phyloP scores from a whole-genome alignment of 1,140 invertebrate species.

The Meloidogyne floridensis region DNA sequence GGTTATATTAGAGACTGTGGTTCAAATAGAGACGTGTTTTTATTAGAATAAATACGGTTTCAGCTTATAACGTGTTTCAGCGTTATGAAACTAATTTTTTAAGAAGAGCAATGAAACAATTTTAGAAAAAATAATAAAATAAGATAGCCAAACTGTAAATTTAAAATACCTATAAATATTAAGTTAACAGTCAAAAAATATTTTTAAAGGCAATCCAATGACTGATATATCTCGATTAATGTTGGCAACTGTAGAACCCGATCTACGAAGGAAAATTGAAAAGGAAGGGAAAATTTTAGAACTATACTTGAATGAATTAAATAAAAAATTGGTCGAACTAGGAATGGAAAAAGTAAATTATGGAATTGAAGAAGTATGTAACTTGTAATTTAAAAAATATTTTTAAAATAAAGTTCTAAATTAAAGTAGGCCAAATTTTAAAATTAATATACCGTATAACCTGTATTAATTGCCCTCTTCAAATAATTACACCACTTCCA shows the following conservation, averaged over 20 bases:
- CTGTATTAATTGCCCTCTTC: no score
- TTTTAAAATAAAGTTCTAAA: background rate
- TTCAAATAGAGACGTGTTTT: no score
- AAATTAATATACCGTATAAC: no score
- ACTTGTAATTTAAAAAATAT: background rate
- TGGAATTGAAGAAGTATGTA: slow-evolving; percentile 12
- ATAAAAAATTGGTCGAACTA: background rate
- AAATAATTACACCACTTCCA: no score
- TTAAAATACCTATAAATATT: background rate
- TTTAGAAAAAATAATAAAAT: no score
- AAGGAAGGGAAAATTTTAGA: slow-evolving; percentile 10
- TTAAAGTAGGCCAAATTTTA: no score
- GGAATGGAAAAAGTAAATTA: background rate
- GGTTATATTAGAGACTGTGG: no score
- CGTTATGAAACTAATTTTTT: no score
- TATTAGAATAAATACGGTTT: no score
- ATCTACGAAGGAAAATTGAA: slow-evolving; percentile 14
- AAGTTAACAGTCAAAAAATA: background rate
- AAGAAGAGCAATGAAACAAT: no score
- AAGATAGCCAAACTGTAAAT: background rate
- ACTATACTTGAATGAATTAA: slow-evolving; percentile 15
- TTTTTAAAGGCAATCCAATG: slow-evolving; percentile 23
- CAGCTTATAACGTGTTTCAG: no score
- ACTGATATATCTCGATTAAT: slow-evolving; percentile 8
- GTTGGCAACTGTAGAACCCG: slow-evolving; percentile 2